Conservation (phyloP, 2,113 vertebrate species). For the Panthera uncia region DNA sequence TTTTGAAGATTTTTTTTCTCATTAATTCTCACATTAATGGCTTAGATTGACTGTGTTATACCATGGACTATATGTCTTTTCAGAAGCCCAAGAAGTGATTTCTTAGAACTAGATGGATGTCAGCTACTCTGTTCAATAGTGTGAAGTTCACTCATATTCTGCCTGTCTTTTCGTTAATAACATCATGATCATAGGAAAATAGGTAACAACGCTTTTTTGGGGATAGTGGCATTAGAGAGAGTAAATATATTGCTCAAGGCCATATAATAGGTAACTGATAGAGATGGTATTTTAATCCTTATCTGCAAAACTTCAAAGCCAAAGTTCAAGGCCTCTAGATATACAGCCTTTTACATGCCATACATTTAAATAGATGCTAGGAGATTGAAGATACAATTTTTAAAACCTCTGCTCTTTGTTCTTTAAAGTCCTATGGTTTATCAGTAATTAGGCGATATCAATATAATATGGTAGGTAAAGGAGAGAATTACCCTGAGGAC, state of each 20-base stretch:
- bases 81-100: constrained; percentile 23
- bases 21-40: constrained; percentile 40
- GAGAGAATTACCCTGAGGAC: background rate
- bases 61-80: background rate
- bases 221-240: background rate
- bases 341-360: background rate
- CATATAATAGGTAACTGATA: background rate
- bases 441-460: background rate
- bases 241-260: background rate
- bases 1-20: constrained; percentile 52
- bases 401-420: background rate
- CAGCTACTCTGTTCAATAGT: background rate
- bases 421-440: background rate
- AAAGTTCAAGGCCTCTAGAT: background rate
- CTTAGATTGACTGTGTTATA: background rate
- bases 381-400: background rate
- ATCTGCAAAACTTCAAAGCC: background rate
- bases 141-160: background rate
- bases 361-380: background rate
- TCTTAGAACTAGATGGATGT: constrained; percentile 31
- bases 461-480: background rate
- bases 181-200: background rate
- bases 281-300: background rate
- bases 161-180: background rate
- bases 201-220: background rate